Conservation (phyloP, 2,113 vertebrate species). For the Saccopteryx leptura region DNA sequence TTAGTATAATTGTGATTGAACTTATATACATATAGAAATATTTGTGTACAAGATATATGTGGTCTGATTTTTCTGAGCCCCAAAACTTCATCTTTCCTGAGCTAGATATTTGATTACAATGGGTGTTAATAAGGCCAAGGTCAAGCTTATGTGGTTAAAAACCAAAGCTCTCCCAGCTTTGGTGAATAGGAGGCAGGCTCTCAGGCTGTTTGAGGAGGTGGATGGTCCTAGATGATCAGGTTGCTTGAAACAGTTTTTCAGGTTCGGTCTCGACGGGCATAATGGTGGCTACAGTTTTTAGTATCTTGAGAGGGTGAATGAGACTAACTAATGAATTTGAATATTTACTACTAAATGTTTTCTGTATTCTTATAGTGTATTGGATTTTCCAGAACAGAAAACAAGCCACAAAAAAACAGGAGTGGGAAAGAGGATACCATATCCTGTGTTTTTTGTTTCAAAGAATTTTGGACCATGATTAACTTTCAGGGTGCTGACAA, state of each 20-base stretch:
- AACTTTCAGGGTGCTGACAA: too few species aligned
- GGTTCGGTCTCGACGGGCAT: background rate
- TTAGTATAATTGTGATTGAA: background rate
- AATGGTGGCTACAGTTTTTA: background rate
- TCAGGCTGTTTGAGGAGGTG: background rate
- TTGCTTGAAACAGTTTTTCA: background rate
- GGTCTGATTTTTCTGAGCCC: background rate
- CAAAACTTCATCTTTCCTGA: background rate
- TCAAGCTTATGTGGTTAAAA: background rate
- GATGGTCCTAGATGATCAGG: accelerated
- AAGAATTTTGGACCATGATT: background rate
- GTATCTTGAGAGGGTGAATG: background rate
- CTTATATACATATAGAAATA: background rate
- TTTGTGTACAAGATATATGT: background rate
- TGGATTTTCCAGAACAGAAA: background rate
- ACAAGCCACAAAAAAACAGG: background rate
- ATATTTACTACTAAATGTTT: background rate
- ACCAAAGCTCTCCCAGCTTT: accelerated
- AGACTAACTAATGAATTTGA: background rate
- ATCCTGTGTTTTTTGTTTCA: background rate
- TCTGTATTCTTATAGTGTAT: background rate
- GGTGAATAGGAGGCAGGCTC: background rate
- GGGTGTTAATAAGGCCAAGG: background rate
- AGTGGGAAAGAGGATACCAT: background rate
- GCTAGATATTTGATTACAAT: background rate